phyloP scores from a whole-genome alignment of 2,113 vertebrate genomes.

The Apodemus sylvaticus region DNA sequence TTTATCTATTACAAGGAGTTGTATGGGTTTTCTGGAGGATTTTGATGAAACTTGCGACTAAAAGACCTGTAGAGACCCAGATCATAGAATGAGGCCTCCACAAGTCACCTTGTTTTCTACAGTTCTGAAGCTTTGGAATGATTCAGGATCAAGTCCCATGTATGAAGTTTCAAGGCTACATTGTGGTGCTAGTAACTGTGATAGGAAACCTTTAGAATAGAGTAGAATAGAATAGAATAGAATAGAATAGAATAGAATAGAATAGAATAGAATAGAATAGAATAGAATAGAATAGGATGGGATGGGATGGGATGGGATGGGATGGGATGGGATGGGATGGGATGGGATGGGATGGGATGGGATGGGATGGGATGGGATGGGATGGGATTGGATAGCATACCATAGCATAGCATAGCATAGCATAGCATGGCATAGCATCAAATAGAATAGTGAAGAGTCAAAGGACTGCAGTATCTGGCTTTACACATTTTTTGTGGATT shows the following conservation, averaged over 20 bases:
- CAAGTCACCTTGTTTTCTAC: neutral
- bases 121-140: neutral
- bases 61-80: neutral
- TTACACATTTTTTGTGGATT: neutral
- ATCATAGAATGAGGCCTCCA: neutral
- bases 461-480: neutral
- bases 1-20: neutral
- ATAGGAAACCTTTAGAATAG: neutral
- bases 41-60: neutral
- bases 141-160: neutral
- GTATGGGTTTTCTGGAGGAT: neutral
- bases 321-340: no score
- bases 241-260: no score
- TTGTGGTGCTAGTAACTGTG: neutral
- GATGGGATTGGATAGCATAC: neutral
- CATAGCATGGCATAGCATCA: neutral
- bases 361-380: no score
- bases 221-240: neutral
- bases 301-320: no score
- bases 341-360: no score
- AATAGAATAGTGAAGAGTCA: neutral
- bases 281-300: no score
- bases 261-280: no score
- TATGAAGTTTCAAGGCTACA: neutral
- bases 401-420: neutral